Evolutionary conservation across 1,140 invertebrate genomes (phyloP).

Genomic region (Rhagoletis pomonella): DNA sequence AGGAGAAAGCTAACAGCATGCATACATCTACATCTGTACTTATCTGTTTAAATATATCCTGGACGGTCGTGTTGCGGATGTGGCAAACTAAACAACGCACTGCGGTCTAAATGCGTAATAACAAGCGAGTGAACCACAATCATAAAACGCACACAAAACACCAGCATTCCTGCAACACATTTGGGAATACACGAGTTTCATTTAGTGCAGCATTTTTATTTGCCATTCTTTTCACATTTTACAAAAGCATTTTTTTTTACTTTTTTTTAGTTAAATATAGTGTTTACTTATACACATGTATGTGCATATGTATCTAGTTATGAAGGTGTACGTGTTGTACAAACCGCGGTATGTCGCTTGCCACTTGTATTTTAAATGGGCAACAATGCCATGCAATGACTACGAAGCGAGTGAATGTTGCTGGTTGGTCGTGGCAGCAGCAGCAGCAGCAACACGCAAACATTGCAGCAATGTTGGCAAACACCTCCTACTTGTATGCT

Average conservation of each 20-base stretch:
- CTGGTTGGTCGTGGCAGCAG: not conserved
- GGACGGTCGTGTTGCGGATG: not conserved
- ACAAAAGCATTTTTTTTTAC: slow-evolving; percentile 4
- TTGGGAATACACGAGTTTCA: slow-evolving; percentile 20
- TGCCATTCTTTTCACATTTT: not conserved
- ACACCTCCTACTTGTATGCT: not conserved
- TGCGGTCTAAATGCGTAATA: slow-evolving; percentile 47
- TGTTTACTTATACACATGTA: not conserved
- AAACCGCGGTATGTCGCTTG: slow-evolving; percentile 45
- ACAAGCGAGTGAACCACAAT: not conserved
- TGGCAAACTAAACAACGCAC: slow-evolving; percentile 47
- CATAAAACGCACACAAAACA: not conserved
- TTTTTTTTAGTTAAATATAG: not conserved
- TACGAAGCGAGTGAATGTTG: not conserved
- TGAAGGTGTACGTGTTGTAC: not conserved
- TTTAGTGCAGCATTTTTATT: not conserved
- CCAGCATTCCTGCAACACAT: not conserved
- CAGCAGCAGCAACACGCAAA: slow-evolving; percentile 14
- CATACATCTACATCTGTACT: too few relatives aligned
- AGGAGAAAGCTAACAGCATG: too few relatives aligned
- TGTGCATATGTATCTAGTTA: too few relatives aligned
- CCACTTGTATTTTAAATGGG: slow-evolving; percentile 48
- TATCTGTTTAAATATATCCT: not conserved
- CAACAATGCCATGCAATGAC: slow-evolving; percentile 28
- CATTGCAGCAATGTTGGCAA: not conserved